These are phyloP conservation scores for Peromyscus attwateri DNA, from an alignment of 2,797 vertebrate species.

Conservation along the genomic window DNA sequence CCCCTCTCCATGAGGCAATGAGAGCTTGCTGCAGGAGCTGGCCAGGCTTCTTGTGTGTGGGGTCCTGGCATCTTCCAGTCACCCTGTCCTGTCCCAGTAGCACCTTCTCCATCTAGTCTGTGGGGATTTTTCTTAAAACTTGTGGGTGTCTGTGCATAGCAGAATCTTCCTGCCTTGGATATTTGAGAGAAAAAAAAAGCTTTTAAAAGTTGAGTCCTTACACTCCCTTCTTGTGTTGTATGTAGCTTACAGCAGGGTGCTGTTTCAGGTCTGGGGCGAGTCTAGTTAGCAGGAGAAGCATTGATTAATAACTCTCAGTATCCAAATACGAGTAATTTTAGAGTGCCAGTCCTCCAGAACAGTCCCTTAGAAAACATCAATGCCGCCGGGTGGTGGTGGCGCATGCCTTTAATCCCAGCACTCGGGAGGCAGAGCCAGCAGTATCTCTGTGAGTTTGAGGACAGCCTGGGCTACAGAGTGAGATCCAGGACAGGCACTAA, in stretches of 20 bases:
- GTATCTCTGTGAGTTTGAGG: too few species aligned
- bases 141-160: background rate
- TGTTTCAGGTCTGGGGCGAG: background rate
- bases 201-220: background rate
- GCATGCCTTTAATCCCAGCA: too few species aligned
- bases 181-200: background rate
- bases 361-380: background rate
- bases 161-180: constrained; percentile 26
- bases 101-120: fast-evolving
- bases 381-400: too few species aligned
- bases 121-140: background rate
- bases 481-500: too few species aligned
- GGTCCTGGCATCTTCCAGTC: background rate
- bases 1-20: background rate
- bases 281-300: background rate
- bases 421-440: too few species aligned
- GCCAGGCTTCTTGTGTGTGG: background rate
- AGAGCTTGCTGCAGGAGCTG: background rate
- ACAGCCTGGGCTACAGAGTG: too few species aligned
- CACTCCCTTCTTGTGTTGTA: background rate
- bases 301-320: background rate
- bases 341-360: background rate
- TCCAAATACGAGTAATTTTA: background rate
- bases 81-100: too few species aligned
- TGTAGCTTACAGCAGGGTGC: background rate